Conservation (phyloP, 2,797 vertebrate species). For the Mustela erminea region DNA sequence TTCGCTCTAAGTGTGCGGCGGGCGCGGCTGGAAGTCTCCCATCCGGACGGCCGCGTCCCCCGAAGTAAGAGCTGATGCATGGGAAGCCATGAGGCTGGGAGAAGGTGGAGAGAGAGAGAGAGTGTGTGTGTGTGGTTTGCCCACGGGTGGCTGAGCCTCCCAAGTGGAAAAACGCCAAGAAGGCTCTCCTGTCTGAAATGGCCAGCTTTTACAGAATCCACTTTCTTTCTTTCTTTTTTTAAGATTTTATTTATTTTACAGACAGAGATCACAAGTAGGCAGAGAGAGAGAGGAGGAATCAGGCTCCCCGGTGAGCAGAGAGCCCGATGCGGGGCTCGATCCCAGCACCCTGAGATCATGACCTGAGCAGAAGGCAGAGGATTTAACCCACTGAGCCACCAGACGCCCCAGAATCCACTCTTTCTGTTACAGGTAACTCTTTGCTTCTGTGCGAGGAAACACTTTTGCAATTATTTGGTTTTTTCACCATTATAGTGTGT, state of each 20-base stretch:
- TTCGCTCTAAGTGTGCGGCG: not conserved
- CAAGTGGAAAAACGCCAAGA: not conserved
- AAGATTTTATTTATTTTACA: too few relatives aligned
- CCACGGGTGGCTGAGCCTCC: too few relatives aligned
- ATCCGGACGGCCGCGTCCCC: not conserved
- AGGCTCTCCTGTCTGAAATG: not conserved
- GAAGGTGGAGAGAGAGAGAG: too few relatives aligned
- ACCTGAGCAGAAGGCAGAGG: too few relatives aligned
- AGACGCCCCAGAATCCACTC: not conserved
- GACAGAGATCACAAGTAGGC: too few relatives aligned
- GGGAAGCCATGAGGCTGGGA: accelerated
- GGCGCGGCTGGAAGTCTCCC: not conserved
- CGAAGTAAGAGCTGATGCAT: not conserved
- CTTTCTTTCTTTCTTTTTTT: too few relatives aligned
- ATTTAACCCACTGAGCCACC: too few relatives aligned
- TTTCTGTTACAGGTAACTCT: not conserved
- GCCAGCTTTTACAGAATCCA: not conserved
- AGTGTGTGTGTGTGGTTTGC: accelerated
- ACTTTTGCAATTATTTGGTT: slow-evolving; percentile 50
- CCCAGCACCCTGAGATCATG: too few relatives aligned
- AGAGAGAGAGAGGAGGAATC: too few relatives aligned
- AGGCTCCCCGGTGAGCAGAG: too few relatives aligned
- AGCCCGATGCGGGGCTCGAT: too few relatives aligned
- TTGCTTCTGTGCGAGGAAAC: slow-evolving; percentile 14
- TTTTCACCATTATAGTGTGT: not conserved